Percentiles rank a stretch among this genome's conserved stretches.
These are phyloP conservation scores for Chlorospingus flavigularis DNA, from an alignment of 2,797 vertebrate species.

Conservation along the genomic window DNA sequence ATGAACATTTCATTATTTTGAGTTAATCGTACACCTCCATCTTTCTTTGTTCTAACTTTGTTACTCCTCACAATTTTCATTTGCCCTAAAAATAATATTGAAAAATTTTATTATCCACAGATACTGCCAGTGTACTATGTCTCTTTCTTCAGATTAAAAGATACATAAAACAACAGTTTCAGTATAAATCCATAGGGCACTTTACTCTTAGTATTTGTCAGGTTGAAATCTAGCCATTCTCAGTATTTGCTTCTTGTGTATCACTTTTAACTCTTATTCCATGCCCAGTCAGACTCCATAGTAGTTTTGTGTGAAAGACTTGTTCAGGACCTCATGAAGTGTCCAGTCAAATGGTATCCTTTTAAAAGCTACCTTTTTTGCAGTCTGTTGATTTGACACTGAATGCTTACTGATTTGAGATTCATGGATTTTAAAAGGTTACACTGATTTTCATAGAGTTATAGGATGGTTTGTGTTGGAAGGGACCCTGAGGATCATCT, in stretches of 20 bases:
- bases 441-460: background rate
- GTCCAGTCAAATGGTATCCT: background rate
- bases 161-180: background rate
- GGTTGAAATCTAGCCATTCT: background rate
- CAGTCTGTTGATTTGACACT: background rate
- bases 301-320: background rate
- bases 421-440: background rate
- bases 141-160: background rate
- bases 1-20: background rate
- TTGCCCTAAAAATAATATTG: background rate
- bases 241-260: background rate
- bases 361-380: background rate
- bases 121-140: background rate
- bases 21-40: background rate
- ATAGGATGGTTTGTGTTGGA: background rate
- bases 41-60: background rate
- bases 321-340: background rate
- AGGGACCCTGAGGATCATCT: background rate
- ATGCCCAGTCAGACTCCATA: background rate
- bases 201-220: background rate
- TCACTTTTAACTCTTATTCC: background rate
- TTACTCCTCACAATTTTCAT: background rate
- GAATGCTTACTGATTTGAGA: background rate
- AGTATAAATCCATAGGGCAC: background rate
- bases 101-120: background rate